A percentile compares a stretch with the other conserved stretches of the same genome.
These are phyloP conservation scores for Amphimallon solstitiale DNA, from an alignment of 2,888 invertebrate species.

Conservation along the genomic window DNA sequence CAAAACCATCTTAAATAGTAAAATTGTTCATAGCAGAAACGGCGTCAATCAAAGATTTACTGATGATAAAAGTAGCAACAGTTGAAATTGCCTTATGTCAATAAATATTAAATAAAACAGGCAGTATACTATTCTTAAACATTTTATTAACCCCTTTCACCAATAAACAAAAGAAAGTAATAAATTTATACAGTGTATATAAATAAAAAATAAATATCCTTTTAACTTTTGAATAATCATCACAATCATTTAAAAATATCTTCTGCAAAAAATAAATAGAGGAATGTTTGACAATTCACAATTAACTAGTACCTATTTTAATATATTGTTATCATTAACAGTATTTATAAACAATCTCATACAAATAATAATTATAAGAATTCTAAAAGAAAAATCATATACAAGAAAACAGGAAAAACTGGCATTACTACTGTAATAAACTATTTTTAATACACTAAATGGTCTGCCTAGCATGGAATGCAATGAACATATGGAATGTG, in stretches of 20 bases:
- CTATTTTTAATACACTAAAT: conserved; percentile 8
- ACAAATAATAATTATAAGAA: conserved; percentile 19
- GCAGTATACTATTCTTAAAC: background rate
- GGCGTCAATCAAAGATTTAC: no score
- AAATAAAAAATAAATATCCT: conserved; percentile 45
- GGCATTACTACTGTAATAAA: conserved; percentile 14
- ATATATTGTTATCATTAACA: conserved; percentile 31
- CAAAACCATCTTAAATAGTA: no score
- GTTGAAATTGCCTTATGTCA: no score
- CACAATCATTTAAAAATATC: conserved; percentile 30
- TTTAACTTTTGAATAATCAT: conserved; percentile 30
- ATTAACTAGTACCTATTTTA: conserved; percentile 15
- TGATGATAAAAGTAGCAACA: no score
- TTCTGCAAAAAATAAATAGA: conserved; percentile 33
- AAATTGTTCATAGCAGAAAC: no score
- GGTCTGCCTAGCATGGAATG: conserved; percentile 20
- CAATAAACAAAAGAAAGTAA: conserved; percentile 44
- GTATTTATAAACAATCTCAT: conserved; percentile 36
- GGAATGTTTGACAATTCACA: conserved; percentile 37
- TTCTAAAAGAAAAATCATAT: conserved; percentile 25
- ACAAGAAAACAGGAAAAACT: conserved; percentile 10
- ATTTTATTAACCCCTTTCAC: conserved; percentile 47
- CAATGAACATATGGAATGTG: conserved; percentile 32
- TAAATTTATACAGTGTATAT: conserved; percentile 45
- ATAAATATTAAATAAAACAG: background rate